Evolutionary conservation across 1,140 invertebrate species (phyloP), one percentile per base, ranked within the genome.

Genomic region (Bombus affinis): DNA sequence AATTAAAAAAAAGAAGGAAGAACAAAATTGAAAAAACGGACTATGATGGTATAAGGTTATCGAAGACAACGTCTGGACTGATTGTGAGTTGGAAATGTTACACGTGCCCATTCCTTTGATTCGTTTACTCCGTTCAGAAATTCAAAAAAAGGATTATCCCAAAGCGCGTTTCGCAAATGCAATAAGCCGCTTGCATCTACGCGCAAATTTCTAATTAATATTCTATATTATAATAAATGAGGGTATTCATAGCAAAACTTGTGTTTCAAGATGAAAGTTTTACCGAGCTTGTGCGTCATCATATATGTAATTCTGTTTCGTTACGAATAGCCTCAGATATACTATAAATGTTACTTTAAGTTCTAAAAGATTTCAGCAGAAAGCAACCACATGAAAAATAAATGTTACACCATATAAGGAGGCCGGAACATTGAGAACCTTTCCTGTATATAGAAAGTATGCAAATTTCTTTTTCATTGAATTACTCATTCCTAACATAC

Each of bases 151-250:
- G n/a, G 59, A 62, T 74, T 62, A 90, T 81, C 22, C 25, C 28
- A 81, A 75, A 82, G 81, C 80, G 73, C 44, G 75, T 86, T 73
- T 90, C 66, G 81, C 59, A 87, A 86, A 88, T 82, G 89, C 83
- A 72, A 86, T 57, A 90, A 90, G 89, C 89, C 53, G 71, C 86
- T 90, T 70, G 80, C 47, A 80, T 88, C 86, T 90, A 86, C 42
- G 77, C 84, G 77, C 71, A 88, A 90, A 35, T 85, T 75, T 66
- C 89, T 90, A 90, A 79, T 76, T 28, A 83, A 65, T 86, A 79
- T 82, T 72, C 86, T 87, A 89, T 57, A 28, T 82, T 76, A 71
- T 59, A 73, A 88, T 70, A 83, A 90, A 88, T 80, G 79, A 77
- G 83, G 72, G 37, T 74, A 87, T 79, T 90, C 76, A 80, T 35